Evolutionary conservation across 2,113 vertebrate genomes (phyloP), one percentile per base, ranked within the genome.

Genomic region (Mungos mungo): DNA sequence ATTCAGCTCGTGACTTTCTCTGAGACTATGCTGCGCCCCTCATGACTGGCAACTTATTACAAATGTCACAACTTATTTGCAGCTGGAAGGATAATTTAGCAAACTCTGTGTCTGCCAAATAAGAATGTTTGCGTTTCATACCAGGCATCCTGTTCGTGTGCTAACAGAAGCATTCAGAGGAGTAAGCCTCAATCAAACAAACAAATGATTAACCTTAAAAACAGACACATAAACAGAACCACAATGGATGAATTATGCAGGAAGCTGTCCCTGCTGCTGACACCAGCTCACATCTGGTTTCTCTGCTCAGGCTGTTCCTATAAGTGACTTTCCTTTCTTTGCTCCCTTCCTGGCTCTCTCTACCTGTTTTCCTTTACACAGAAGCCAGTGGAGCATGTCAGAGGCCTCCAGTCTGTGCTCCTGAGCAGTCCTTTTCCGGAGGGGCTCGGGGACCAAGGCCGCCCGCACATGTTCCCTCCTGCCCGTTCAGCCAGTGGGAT

Each of bases 191-290:
- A 5, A 93, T 92, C 96, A 89, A 95, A 93, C 91, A 91, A 94
- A 97, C 95, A 95, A 80, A 92, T 52, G 92, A 98, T 98, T 97
- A 98, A 97, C 96, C 97, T 97, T 96, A 90, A 94, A 96, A 96
- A 66, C 85, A 97, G 97, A 95, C 76, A 90, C 72, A 95, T 91
- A 97, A 85, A 90, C 95, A 97, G 50, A 94, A 25, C 13, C 80
- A 93, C 92, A 90, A 23, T 31, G 60, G 96, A 63, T 50, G 92
- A 85, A 96, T 95, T 95, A 90, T 94, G 77, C 82, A 92, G 66
- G 18, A 50, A 88, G 65, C 80, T 4, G 0, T 60, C 93, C 72
- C 65, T 33, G 79, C 95, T 76, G 80, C 13, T 5, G 83, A 95
- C 71, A 72, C 65, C 0, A 60, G 66, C 84, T 81, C 89, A 94